Evolutionary conservation across 1,140 invertebrate genomes (phyloP).

Genomic region (Vollenhovia emeryi): DNA sequence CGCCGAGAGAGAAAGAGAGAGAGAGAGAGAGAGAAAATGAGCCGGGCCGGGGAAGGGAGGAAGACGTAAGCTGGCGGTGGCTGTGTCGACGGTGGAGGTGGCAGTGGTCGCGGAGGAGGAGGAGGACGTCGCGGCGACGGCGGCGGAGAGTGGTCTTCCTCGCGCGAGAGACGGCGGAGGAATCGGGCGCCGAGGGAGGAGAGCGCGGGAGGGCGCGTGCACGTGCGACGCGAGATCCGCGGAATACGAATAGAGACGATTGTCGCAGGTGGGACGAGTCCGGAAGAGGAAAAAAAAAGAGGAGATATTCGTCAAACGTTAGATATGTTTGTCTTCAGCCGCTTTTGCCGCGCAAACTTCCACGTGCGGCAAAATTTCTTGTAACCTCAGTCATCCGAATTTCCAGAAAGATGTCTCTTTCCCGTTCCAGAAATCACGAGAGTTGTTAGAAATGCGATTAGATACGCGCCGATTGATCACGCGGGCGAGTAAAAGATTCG

Average conservation of each 20-base stretch:
- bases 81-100: conserved; percentile 21
- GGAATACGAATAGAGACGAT: conserved; percentile 3
- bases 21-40: conserved; percentile 6
- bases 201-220: conserved; percentile 38
- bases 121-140: conserved; percentile 47
- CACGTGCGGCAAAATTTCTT: not conserved
- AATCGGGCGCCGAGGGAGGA: conserved; percentile 9
- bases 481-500: not conserved
- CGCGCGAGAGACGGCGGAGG: conserved; percentile 28
- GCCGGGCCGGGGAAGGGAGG: conserved; percentile 16
- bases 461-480: not conserved
- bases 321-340: not conserved
- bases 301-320: not conserved
- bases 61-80: conserved; percentile 17
- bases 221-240: conserved; percentile 22
- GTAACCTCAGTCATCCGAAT: not conserved
- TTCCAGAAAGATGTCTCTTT: not conserved
- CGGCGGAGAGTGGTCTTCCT: conserved; percentile 41
- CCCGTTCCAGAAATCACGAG: not conserved
- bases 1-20: conserved; percentile 18
- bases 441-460: not conserved
- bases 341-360: not conserved
- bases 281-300: not conserved
- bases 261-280: not conserved
- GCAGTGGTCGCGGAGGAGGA: conserved; percentile 20